Conservation (phyloP, 2,888 invertebrate genomes). For the Heliconius cydno region DNA sequence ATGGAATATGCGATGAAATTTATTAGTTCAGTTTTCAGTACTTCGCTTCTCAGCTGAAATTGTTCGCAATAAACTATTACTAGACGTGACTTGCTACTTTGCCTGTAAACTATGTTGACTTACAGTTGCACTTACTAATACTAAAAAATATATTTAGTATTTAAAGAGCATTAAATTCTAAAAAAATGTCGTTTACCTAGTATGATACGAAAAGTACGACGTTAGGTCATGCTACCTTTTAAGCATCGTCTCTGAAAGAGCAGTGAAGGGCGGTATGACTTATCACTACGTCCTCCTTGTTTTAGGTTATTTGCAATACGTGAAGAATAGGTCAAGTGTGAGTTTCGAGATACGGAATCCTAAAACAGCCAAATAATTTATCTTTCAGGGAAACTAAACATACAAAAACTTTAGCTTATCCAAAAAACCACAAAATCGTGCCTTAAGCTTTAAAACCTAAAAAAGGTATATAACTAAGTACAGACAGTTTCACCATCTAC, state of each 20-base stretch:
- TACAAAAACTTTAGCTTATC: no score
- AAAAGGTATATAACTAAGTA: not conserved
- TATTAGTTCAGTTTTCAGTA: slow-evolving; percentile 13
- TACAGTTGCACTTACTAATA: not conserved
- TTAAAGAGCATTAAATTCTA: not conserved
- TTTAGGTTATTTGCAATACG: no score
- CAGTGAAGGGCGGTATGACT: not conserved
- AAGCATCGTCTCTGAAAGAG: not conserved
- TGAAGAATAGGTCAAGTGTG: no score
- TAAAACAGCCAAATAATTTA: no score
- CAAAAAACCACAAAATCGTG: no score
- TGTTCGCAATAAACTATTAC: not conserved
- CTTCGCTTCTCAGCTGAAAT: not conserved
- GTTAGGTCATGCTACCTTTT: not conserved
- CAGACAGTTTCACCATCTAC: not conserved
- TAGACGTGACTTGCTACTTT: not conserved
- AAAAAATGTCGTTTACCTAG: no score
- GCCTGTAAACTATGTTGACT: not conserved
- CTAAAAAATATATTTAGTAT: not conserved
- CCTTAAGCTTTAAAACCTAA: no score
- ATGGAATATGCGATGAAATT: slow-evolving; percentile 6
- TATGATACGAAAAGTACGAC: not conserved
- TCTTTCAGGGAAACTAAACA: no score
- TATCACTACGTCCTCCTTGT: no score
- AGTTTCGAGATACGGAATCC: no score